A percentile compares a stretch with the other conserved stretches of the same genome.
Conservation (phyloP, 2,888 invertebrate species). For the Diaprepes abbreviatus region DNA sequence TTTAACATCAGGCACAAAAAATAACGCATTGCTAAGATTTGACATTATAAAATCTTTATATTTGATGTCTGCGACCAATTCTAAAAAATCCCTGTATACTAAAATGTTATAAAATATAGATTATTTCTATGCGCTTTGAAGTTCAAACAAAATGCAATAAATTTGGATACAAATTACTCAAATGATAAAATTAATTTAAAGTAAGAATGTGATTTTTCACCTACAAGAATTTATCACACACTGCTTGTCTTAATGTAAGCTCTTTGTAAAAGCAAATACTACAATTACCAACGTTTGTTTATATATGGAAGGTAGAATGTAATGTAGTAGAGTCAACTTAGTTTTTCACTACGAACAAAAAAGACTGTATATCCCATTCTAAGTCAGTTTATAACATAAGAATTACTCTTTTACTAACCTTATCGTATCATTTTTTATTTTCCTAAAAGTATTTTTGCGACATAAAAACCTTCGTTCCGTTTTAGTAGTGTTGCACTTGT, state of each 20-base stretch:
- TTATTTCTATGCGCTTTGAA: not conserved
- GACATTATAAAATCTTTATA: too few relatives aligned
- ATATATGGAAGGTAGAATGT: not conserved
- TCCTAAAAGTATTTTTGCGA: not conserved
- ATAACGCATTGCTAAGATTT: too few relatives aligned
- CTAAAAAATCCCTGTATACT: too few relatives aligned
- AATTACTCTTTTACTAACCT: constrained; percentile 13
- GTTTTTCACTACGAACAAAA: constrained; percentile 39
- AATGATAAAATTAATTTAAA: not conserved
- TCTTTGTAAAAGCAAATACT: not conserved
- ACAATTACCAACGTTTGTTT: not conserved
- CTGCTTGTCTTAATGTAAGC: constrained; percentile 40
- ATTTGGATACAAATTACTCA: not conserved
- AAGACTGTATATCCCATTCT: constrained; percentile 50
- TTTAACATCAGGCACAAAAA: too few relatives aligned
- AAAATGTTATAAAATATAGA: too few relatives aligned
- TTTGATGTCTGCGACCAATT: too few relatives aligned
- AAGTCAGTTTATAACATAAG: constrained; percentile 45
- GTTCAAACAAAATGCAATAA: constrained; percentile 11
- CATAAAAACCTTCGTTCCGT: not conserved
- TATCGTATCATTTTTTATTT: not conserved
- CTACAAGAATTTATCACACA: not conserved
- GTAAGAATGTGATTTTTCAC: not conserved
- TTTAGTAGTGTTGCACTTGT: too few relatives aligned
- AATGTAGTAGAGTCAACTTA: constrained; percentile 16